A percentile compares a stretch with the other conserved stretches of the same genome.
Evolutionary conservation across 2,113 vertebrate genomes (phyloP).

Genomic region (pig (Sus scrofa)): DNA sequence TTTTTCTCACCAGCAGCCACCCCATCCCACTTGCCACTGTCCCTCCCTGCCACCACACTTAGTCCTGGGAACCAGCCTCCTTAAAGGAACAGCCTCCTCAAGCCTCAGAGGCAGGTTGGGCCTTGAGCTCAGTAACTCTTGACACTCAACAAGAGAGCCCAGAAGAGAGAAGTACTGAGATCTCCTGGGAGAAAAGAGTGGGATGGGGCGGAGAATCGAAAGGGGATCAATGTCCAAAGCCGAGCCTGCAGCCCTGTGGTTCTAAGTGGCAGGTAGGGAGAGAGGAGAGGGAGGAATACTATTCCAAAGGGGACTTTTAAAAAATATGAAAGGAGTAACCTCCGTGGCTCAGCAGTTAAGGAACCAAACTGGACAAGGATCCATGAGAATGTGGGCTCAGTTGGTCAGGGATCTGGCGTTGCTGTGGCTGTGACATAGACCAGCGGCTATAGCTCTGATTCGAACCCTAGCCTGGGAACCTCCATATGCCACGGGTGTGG

Average conservation of each 20-base stretch:
- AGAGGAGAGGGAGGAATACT: too few relatives aligned
- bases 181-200: not conserved
- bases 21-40: not conserved
- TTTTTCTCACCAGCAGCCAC: not conserved
- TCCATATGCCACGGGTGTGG: too few relatives aligned
- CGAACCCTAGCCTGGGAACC: too few relatives aligned
- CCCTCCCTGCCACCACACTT: not conserved
- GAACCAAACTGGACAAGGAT: too few relatives aligned
- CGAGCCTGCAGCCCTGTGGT: not conserved
- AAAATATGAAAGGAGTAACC: not conserved
- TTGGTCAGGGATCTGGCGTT: too few relatives aligned
- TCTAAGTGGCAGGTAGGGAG: not conserved
- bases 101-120: too few relatives aligned
- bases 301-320: not conserved
- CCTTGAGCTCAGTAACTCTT: not conserved
- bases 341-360: too few relatives aligned
- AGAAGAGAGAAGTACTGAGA: not conserved
- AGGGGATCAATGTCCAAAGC: not conserved
- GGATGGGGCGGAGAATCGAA: not conserved
- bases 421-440: too few relatives aligned
- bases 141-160: not conserved
- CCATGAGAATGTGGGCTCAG: too few relatives aligned
- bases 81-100: slow-evolving; percentile 23
- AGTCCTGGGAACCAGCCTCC: slow-evolving; percentile 37
- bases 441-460: too few relatives aligned